Conservation (phyloP, 2,888 invertebrate genomes). For the Scelioninae gen. 2 region DNA sequence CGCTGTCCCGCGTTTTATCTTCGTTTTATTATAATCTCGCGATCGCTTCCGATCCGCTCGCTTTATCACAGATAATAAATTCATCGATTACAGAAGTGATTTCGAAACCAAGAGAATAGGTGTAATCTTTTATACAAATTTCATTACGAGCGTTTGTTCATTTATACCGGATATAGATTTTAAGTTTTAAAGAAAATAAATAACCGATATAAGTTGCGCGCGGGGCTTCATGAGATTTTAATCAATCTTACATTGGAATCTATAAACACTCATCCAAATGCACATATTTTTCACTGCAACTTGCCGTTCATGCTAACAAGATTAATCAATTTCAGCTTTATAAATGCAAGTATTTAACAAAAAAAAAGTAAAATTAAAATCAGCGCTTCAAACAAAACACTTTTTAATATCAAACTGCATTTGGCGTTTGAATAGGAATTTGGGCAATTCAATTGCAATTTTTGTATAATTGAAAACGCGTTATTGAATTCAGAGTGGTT, state of each 20-base stretch:
- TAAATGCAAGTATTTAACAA: constrained; percentile 7
- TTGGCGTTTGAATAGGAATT: too few relatives aligned
- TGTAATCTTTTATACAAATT: constrained; percentile 11
- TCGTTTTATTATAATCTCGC: constrained; percentile 1
- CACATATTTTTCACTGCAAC: constrained; percentile 46
- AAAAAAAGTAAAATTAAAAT: constrained; percentile 4
- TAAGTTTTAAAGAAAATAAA: background rate
- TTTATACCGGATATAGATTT: constrained; percentile 5
- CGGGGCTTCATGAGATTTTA: constrained; percentile 41
- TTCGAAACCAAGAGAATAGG: background rate
- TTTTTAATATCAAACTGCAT: background rate
- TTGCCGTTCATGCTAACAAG: constrained; percentile 32
- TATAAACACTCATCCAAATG: constrained; percentile 51
- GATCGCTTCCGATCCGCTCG: constrained; percentile 2
- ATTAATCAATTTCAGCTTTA: constrained; percentile 31
- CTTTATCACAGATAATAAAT: constrained; percentile 16
- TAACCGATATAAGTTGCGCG: constrained; percentile 5
- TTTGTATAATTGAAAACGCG: too few relatives aligned
- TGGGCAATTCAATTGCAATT: too few relatives aligned
- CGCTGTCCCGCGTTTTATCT: constrained; percentile 10
- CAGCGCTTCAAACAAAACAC: background rate
- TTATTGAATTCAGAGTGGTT: too few relatives aligned
- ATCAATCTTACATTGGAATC: constrained; percentile 37
- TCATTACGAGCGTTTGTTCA: constrained; percentile 9
- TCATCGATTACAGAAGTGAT: background rate